Base-by-base conservation (phyloP, 1,140 invertebrate genomes). In the Hypsibius dujardini region DNA sequence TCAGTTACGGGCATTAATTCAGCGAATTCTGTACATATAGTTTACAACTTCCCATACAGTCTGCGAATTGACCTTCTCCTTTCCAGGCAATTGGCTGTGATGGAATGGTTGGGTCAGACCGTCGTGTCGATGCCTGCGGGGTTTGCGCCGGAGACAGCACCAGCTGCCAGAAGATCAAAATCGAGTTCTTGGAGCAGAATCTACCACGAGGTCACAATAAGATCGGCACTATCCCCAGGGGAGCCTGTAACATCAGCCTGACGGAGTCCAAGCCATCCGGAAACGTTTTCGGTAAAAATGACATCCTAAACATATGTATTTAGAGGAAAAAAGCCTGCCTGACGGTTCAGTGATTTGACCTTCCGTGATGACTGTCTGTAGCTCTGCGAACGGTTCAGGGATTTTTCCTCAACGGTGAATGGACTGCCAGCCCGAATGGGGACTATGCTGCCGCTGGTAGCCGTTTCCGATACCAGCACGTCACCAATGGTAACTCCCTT, bases 231-330 rank as follows among this genome's bases (percentile, higher is more conserved):
- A 85, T 95, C 50, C 92, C 92, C 1, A 80, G 82, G 67, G 91
- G 90, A 28, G 90, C 91, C 2, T 91, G 90, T 76, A 87, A 88
- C 74, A 86, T 95, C 74, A 89, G 90, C 75, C 87, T 95, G 76
- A 88, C 88, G n/a, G 90, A 95, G 81, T 82, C 92, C 69, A 84
- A 86, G 71, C 84, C 86, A 72, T 90, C 87, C 74, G 84, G 86
- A 72, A 95, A 95, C 81, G 88, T 88, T 79, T 84, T 96, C 74
- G 91, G 90, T 93, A 77, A 76, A 79, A 56, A 56, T 79, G 46
- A 28, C 46, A 59, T 72, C 28, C 28, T 28, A 28, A 28, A 28
- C 28, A 28, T 28, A 28, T 28, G 28, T 28, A 28, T 28, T 28
- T 28, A 28, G 28, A 28, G 28, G 28, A 28, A 28, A 28, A 28